Conservation (phyloP, 2,113 vertebrate genomes). For the Ornithorhynchus anatinus region DNA sequence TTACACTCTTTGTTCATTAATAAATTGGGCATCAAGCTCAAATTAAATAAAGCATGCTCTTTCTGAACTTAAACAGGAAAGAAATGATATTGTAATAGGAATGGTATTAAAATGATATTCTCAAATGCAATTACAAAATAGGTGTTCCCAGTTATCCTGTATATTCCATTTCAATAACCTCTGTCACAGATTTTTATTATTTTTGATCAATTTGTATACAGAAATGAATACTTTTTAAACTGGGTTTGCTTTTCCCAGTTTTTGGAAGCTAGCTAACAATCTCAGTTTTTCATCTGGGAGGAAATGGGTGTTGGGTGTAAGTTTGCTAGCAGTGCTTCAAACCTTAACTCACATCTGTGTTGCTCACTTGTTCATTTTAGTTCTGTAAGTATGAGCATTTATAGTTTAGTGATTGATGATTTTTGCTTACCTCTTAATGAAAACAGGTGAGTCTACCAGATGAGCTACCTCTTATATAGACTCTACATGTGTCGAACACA, state of each 20-base stretch:
- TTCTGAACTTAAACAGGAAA: not conserved
- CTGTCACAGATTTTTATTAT: not conserved
- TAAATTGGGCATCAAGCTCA: not conserved
- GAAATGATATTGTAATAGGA: not conserved
- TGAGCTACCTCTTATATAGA: not conserved
- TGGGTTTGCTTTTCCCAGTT: not conserved
- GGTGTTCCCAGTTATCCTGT: too few relatives aligned
- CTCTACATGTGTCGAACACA: constrained; percentile 35
- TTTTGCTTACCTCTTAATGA: constrained; percentile 42
- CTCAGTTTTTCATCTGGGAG: not conserved
- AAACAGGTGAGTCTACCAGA: constrained; percentile 4
- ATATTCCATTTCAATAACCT: too few relatives aligned
- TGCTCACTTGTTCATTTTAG: constrained; percentile 2
- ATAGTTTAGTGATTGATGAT: constrained; percentile 38
- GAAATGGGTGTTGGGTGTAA: not conserved
- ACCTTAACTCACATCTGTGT: not conserved
- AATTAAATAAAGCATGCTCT: constrained; percentile 9
- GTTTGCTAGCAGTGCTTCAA: constrained; percentile 8
- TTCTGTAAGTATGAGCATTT: not conserved
- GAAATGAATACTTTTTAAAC: not conserved
- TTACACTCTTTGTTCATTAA: constrained; percentile 17
- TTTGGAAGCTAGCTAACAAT: not conserved
- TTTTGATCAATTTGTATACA: not conserved
- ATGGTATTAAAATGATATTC: not conserved
- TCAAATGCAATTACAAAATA: too few relatives aligned